A percentile compares a stretch with the other conserved stretches of the same genome.
Conservation (phyloP, 2,113 vertebrate species). For the Orthonyx spaldingii region DNA sequence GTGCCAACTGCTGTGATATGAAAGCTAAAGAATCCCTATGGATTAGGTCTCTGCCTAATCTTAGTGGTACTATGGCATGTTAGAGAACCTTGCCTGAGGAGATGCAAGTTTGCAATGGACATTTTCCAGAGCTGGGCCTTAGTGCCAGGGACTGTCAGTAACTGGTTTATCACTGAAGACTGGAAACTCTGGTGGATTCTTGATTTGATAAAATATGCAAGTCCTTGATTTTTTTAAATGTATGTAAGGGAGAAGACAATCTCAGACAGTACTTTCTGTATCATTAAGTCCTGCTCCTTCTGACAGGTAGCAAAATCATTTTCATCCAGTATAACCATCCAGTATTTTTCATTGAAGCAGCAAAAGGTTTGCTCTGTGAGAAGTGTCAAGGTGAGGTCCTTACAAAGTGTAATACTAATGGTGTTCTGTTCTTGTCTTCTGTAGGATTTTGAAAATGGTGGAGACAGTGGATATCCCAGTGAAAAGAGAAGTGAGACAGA, state of each 20-base stretch:
- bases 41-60: not conserved
- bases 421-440: not conserved
- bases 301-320: not conserved
- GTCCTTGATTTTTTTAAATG: not conserved
- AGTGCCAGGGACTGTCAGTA: not conserved
- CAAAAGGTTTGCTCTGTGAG: not conserved
- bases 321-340: not conserved
- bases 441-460: conserved; percentile 89
- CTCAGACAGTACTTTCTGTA: not conserved
- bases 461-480: conserved; percentile 94
- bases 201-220: not conserved
- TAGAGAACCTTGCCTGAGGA: not conserved
- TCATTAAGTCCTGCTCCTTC: not conserved
- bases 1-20: not conserved
- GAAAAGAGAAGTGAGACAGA: conserved; percentile 91
- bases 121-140: not conserved
- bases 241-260: not conserved
- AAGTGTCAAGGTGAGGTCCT: not conserved
- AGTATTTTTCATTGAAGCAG: not conserved
- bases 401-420: not conserved
- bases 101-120: not conserved
- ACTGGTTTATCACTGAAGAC: not conserved
- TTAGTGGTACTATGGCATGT: not conserved
- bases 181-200: not conserved
- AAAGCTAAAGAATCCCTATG: not conserved